These are phyloP conservation scores for Pollicipes pollicipes DNA, from an alignment of 1,140 invertebrate species.

Conservation along the genomic window DNA sequence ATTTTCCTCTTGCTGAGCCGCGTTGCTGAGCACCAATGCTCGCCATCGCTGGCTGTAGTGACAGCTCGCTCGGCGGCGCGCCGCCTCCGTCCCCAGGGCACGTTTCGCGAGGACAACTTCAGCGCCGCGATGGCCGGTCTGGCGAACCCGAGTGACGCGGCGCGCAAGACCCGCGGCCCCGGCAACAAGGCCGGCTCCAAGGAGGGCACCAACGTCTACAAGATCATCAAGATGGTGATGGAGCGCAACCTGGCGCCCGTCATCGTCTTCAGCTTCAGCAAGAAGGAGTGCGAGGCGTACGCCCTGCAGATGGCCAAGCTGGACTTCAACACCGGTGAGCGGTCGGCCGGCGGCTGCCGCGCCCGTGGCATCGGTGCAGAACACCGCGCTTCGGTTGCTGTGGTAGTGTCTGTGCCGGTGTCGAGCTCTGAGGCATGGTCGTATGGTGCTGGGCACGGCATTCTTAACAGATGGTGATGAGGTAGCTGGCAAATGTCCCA, in stretches of 20 bases:
- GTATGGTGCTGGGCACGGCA: too few species aligned
- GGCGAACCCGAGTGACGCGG: not conserved
- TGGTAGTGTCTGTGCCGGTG: too few species aligned
- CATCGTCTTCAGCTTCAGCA: constrained; percentile 98
- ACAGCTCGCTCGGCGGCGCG: too few species aligned
- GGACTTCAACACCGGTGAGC: constrained; percentile 76
- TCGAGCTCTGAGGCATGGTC: too few species aligned
- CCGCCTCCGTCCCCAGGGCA: constrained; percentile 42
- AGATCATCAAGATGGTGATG: constrained; percentile 98
- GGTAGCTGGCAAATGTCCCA: too few species aligned
- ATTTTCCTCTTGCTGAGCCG: too few species aligned
- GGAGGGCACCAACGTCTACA: constrained; percentile 69
- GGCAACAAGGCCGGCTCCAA: constrained; percentile 38
- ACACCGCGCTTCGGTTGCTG: too few species aligned
- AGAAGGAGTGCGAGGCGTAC: constrained; percentile 94
- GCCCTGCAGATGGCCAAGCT: constrained; percentile 91
- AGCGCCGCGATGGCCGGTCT: constrained; percentile 83
- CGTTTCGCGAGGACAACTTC: constrained; percentile 95
- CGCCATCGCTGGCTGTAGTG: too few species aligned
- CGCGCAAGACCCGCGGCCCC: not conserved
- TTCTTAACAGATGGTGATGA: too few species aligned
- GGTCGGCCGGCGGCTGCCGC: too few species aligned
- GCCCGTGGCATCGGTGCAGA: too few species aligned
- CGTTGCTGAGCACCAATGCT: too few species aligned
- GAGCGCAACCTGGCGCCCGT: constrained; percentile 92